Conservation (phyloP, 2,888 invertebrate genomes). For the Xylota segnis region DNA sequence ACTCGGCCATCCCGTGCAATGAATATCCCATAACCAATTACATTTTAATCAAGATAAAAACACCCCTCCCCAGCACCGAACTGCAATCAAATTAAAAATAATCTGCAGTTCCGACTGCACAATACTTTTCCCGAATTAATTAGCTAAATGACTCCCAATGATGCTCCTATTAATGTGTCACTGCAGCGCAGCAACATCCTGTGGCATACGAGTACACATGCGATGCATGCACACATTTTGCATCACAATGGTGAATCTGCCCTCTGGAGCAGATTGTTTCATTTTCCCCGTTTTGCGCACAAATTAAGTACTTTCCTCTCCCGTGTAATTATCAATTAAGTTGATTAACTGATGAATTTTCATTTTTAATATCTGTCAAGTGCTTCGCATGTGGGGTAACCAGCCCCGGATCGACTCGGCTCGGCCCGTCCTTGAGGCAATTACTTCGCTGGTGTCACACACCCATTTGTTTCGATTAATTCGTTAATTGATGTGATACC, state of each 20-base stretch:
- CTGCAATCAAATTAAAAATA: slow-evolving; percentile 59
- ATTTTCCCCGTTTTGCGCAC: slow-evolving; percentile 52
- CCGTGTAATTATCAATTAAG: slow-evolving; percentile 74
- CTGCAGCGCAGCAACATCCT: slow-evolving; percentile 7
- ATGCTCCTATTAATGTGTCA: slow-evolving; percentile 69
- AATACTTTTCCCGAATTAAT: slow-evolving; percentile 63
- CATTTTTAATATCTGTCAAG: slow-evolving; percentile 75
- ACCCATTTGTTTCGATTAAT: slow-evolving; percentile 73
- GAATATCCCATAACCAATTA: slow-evolving; percentile 57
- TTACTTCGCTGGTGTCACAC: slow-evolving; percentile 66
- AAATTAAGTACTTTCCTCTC: slow-evolving; percentile 54
- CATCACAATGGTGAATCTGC: slow-evolving; percentile 66
- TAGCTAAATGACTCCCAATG: slow-evolving; percentile 76
- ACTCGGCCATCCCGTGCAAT: slow-evolving; percentile 7
- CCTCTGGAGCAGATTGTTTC: slow-evolving; percentile 69
- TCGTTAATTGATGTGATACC: slow-evolving; percentile 76
- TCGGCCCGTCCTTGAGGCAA: slow-evolving; percentile 20
- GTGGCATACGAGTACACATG: background rate
- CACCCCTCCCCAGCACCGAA: slow-evolving; percentile 18
- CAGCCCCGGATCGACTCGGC: background rate
- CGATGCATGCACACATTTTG: slow-evolving; percentile 31
- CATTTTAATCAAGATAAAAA: slow-evolving; percentile 63
- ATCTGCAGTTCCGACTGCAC: slow-evolving; percentile 52
- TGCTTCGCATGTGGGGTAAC: slow-evolving; percentile 33
- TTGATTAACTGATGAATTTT: slow-evolving; percentile 77